A percentile compares a stretch with the other conserved stretches of the same genome.
These are phyloP conservation scores for Chondrosia reniformis DNA, from an alignment of 37 sponge, comb jelly and placozoan genomes.

Conservation along the genomic window DNA sequence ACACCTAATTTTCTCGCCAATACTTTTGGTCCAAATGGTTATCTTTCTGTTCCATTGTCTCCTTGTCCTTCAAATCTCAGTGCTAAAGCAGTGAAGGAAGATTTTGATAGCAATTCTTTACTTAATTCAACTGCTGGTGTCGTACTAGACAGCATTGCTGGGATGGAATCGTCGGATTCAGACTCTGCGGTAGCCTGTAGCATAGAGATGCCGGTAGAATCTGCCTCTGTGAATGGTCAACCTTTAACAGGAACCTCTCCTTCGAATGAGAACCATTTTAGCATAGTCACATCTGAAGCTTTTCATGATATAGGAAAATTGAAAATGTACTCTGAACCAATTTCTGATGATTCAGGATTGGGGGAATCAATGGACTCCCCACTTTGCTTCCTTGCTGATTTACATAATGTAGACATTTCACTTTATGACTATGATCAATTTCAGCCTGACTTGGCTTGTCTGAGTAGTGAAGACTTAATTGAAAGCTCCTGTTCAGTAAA, in stretches of 20 bases:
- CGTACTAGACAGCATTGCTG: background rate
- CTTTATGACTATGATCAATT: slow-evolving; percentile 59
- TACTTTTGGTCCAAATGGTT: slow-evolving; percentile 10
- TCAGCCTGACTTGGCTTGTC: background rate
- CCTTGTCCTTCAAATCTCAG: background rate
- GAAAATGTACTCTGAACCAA: background rate
- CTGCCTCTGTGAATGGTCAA: background rate
- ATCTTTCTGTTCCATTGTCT: background rate
- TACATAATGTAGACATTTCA: slow-evolving; percentile 53
- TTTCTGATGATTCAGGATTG: slow-evolving; percentile 6
- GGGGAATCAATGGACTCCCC: slow-evolving; percentile 19
- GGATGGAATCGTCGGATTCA: background rate
- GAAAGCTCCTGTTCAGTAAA: too few relatives aligned
- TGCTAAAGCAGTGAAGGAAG: background rate
- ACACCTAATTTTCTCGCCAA: background rate
- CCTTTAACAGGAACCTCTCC: background rate
- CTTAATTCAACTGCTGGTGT: background rate
- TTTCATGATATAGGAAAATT: background rate
- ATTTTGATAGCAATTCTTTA: background rate
- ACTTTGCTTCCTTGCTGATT: slow-evolving; percentile 29
- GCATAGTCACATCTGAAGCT: background rate
- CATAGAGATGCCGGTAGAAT: background rate
- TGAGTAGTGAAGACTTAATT: too few relatives aligned
- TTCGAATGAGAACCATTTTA: background rate
- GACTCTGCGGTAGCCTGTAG: background rate